A percentile compares a stretch with the other conserved stretches of the same genome.
These are phyloP conservation scores for Nyctibius grandis DNA, from an alignment of 2,797 vertebrate genomes.

Conservation along the genomic window DNA sequence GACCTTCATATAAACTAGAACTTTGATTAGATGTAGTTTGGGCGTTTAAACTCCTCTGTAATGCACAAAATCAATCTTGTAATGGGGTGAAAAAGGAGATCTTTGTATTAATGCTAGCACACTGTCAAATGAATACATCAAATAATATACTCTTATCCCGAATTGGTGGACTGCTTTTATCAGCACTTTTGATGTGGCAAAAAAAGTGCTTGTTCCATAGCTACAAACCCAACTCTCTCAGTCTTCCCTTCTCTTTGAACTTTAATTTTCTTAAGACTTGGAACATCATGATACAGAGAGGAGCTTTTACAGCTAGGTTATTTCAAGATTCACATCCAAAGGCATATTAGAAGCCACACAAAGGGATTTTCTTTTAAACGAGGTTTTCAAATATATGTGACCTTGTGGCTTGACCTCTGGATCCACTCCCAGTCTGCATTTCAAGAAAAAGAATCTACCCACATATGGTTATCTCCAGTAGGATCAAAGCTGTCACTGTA, in stretches of 20 bases:
- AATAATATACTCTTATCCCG: background rate
- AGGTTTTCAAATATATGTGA: conserved; percentile 38
- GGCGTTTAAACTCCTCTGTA: background rate
- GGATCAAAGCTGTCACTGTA: conserved; percentile 41
- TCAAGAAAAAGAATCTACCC: conserved; percentile 36
- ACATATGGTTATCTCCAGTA: background rate
- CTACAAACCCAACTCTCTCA: background rate
- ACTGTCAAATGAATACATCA: conserved; percentile 48
- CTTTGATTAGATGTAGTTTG: conserved; percentile 11
- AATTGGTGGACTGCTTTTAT: conserved; percentile 27
- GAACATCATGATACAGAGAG: background rate
- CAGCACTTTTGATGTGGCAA: conserved; percentile 24
- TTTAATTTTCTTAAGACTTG: background rate
- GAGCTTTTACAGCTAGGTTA: background rate
- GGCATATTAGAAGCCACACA: background rate
- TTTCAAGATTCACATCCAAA: conserved; percentile 29
- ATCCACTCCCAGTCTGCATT: conserved; percentile 20
- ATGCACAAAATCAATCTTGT: conserved; percentile 28
- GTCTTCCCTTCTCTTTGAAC: conserved; percentile 44
- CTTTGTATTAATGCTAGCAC: background rate
- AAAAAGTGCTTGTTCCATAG: background rate
- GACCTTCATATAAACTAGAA: background rate
- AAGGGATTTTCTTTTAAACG: conserved; percentile 21
- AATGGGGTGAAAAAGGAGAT: conserved; percentile 3
- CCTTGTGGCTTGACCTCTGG: conserved; percentile 24